Base-by-base conservation (phyloP, 2,888 invertebrate genomes). In the Terebella lapidaria region DNA sequence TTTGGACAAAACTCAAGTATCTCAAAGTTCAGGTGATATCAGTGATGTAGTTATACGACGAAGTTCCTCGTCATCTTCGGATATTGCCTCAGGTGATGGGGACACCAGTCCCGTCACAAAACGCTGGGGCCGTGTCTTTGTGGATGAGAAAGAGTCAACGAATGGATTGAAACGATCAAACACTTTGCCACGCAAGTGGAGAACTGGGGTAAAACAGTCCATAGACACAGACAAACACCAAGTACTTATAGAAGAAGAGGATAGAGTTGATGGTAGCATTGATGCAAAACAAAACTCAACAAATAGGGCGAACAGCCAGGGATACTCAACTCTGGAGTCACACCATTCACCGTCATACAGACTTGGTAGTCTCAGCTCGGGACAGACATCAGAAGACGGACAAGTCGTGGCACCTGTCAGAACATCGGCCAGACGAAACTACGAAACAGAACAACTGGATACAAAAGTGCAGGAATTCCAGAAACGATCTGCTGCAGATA, bases 51-150 rank as follows among this genome's bases (percentile, higher is more conserved):
- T 15, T 26, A 10, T 26, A 10, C 5, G 10, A 10, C 27, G 25
- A 10, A 24, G 53, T 15, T 10, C 22, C 10, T 49, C 18, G 15
- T 20, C 15, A 18, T 27, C 57, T 15, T 25, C 29, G 5, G 42
- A 52, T 10, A 10, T 35, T 15, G 22, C 10, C 10, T 49, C 49
- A 49, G 27, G 4, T 5, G 45, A 20, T 5, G 53, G 15, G 20
- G 29, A 24, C 35, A 15, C 51, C 2, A 57, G 56, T 28, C 62
- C 63, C 5, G 57, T 22, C 27, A 61, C 61, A 4, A 63, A 58
- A 25, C 59, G 67, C 22, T 66, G 65, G 63, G 64, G 64, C 15
- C 2, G 42, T 15, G 61, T 62, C 2, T 59, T 59, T 45, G 35
- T n/a, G 15, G 28, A 27, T n/a, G 56, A 47, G 15, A 24, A 25